A percentile compares a stretch with the other conserved stretches of the same genome.
phyloP scores from a whole-genome alignment of 2,888 invertebrate genomes.

The Plebejus argus region DNA sequence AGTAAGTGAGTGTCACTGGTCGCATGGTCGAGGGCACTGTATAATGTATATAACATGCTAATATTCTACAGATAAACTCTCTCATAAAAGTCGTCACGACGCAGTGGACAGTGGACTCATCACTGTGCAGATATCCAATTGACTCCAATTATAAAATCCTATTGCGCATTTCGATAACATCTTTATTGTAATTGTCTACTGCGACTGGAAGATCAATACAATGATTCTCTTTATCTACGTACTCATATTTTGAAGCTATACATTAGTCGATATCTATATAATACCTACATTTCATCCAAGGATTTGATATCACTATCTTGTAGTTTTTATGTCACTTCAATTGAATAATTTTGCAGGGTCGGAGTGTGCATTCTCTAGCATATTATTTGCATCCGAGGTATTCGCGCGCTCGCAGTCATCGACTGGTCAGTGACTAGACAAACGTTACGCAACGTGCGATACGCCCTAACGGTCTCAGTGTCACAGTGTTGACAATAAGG shows the following conservation, averaged over 20 bases:
- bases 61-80: neutral
- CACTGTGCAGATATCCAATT: neutral
- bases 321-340: neutral
- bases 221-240: neutral
- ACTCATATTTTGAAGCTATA: neutral
- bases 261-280: neutral
- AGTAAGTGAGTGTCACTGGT: too few relatives aligned
- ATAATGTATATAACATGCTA: neutral
- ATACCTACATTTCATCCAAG: neutral
- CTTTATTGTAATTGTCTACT: neutral
- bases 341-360: too few relatives aligned
- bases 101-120: neutral
- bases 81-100: neutral
- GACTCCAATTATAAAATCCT: constrained; percentile 14
- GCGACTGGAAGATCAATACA: neutral
- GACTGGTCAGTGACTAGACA: neutral
- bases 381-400: neutral
- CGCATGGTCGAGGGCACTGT: neutral
- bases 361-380: neutral
- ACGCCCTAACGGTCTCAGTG: neutral
- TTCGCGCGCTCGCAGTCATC: neutral
- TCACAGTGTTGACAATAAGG: neutral
- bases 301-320: neutral
- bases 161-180: constrained; percentile 18
- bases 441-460: neutral